Percentiles rank a stretch among this genome's conserved stretches.
Evolutionary conservation across 2,113 vertebrate genomes (phyloP).

Genomic region (Corythaixoides concolor): DNA sequence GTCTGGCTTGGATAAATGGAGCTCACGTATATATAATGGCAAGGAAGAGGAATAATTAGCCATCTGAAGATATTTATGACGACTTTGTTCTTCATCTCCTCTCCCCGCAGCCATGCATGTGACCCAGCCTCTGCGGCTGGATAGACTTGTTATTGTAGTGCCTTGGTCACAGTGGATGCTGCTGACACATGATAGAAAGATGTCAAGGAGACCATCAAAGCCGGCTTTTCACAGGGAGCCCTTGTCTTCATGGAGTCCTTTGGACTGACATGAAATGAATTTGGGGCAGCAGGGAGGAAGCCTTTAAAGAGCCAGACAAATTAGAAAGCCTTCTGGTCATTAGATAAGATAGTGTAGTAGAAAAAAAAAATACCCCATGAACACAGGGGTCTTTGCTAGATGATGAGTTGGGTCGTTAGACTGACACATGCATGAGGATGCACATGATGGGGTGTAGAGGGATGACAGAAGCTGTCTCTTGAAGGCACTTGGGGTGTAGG

Average conservation of each 20-base stretch:
- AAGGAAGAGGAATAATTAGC: neutral
- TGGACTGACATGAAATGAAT: neutral
- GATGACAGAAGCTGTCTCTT: neutral
- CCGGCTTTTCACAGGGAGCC: neutral
- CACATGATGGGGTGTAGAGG: neutral
- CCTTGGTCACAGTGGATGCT: slow-evolving; percentile 35
- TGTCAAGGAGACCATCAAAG: slow-evolving; percentile 46
- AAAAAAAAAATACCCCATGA: neutral
- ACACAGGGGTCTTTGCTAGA: neutral
- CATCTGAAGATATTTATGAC: neutral
- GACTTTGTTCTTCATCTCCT: neutral
- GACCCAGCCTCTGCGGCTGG: neutral
- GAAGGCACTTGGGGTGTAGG: neutral
- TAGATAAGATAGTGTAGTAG: neutral
- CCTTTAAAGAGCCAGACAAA: neutral
- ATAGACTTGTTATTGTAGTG: slow-evolving; percentile 23
- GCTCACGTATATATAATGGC: neutral
- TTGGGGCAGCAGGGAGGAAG: neutral
- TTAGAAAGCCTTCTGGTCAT: neutral
- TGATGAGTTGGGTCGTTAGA: neutral
- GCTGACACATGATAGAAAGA: neutral
- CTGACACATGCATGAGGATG: neutral
- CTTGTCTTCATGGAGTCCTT: neutral
- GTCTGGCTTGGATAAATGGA: neutral
- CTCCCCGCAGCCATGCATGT: slow-evolving; percentile 21